phyloP scores from a whole-genome alignment of 2,113 vertebrate species.

The Neolamprologus modestus region DNA sequence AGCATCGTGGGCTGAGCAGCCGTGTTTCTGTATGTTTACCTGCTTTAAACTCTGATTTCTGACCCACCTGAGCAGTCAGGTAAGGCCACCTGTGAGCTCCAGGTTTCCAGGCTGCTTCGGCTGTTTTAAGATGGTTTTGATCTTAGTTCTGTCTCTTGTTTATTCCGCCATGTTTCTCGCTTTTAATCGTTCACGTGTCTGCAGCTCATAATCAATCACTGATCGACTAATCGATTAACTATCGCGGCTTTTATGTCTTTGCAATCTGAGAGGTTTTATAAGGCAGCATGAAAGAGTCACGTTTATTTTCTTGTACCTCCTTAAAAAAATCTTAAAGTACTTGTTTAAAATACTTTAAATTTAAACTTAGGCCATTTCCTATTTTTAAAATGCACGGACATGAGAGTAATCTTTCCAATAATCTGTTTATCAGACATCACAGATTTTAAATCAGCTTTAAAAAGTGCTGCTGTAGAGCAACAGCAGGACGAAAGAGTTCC shows the following conservation, averaged over 20 bases:
- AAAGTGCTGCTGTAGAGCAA: neutral
- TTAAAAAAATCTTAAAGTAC: neutral
- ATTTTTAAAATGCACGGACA: fast-evolving
- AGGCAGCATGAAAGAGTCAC: neutral
- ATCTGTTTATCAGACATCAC: neutral
- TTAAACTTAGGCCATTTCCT: neutral
- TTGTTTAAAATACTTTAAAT: neutral
- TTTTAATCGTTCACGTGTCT: neutral
- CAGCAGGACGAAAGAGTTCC: neutral
- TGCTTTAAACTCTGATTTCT: neutral
- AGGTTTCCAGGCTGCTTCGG: neutral
- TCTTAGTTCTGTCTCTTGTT: neutral
- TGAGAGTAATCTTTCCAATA: neutral
- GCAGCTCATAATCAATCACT: neutral
- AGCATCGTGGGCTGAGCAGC: neutral
- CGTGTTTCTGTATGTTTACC: neutral
- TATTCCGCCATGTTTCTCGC: neutral
- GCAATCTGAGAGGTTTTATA: neutral
- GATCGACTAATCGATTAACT: neutral
- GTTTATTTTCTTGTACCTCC: fast-evolving
- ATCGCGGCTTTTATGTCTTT: neutral
- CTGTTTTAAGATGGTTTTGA: neutral
- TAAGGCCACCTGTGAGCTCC: neutral
- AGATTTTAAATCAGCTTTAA: neutral
- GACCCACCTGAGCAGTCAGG: neutral